Base-by-base conservation (phyloP, 2,113 vertebrate genomes). In the Collichthys lucidus region DNA sequence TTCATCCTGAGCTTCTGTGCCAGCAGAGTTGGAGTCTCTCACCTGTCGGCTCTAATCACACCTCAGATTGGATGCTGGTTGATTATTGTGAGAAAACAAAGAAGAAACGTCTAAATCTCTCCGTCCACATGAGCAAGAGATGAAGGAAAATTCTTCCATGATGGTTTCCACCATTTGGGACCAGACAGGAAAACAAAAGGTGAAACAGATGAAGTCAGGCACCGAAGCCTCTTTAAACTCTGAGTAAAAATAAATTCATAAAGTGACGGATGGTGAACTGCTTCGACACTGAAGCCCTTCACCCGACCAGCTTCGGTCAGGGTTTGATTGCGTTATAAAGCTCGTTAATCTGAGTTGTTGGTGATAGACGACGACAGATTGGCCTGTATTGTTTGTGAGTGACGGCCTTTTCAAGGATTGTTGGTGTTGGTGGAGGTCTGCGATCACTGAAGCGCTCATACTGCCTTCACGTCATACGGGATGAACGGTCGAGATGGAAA, bases 141-240 rank as follows among this genome's bases (percentile, higher is more conserved):
- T 11, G 5, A 6, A 12, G 3, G 11, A 42, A 44, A 17, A 31
- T 20, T 50, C 65, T 31, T 12, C 17, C 12, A 3, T 6, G 16
- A 31, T 26, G 40, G 5, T 40, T 42, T 44, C 24, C 47, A 47
- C 15, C 50, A 11, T 69, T 56, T 69, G 22, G 62, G 11, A 4
- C 22, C 12, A 15, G 20, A 22, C 11, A 17, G 46, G 31, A 71
- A 7, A 19, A 35, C 11, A 24, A 53, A 65, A 47, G 77, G 77
- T 73, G 55, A 56, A 56, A 31, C 67, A 81, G 78, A 56, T 81
- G 67, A 19, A 40, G 44, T 22, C 10, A 5, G 4, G 26, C 63
- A 44, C 61, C 4, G 3, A 71, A 26, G 35, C 40, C 15, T 19
- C 1, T 55, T 52, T 55, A 11, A 56, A 15, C 49, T 3, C n/a